phyloP scores from a whole-genome alignment of 2,113 vertebrate genomes.

The Grammomys dolichurus region DNA sequence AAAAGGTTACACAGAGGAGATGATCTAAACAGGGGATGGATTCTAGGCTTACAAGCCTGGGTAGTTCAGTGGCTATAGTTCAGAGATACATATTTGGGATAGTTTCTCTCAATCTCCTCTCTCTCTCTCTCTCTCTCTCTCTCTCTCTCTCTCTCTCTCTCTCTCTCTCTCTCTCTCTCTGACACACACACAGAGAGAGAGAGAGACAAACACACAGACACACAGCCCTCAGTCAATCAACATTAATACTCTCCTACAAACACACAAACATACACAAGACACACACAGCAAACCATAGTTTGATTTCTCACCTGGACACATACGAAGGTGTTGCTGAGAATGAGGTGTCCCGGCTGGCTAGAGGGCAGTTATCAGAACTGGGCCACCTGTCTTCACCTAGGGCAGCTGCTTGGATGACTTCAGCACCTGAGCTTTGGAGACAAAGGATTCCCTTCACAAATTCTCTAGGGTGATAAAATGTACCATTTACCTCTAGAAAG shows the following conservation, averaged over 20 bases:
- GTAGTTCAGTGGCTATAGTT: rapidly evolving
- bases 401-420: neutral
- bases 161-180: neutral
- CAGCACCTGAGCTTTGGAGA: neutral
- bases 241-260: no score
- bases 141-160: no score
- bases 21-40: no score
- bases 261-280: neutral
- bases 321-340: neutral
- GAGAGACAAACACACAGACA: neutral
- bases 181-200: no score
- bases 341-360: neutral
- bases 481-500: neutral
- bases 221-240: no score
- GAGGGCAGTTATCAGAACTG: neutral
- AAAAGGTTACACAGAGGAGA: no score
- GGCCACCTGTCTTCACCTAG: neutral
- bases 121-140: no score
- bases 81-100: neutral
- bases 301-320: neutral
- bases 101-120: neutral
- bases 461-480: no score
- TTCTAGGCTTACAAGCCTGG: neutral
- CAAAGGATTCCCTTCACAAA: neutral
- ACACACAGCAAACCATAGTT: neutral